phyloP scores from a whole-genome alignment of 2,113 vertebrate species.

The Syrrhaptes paradoxus region DNA sequence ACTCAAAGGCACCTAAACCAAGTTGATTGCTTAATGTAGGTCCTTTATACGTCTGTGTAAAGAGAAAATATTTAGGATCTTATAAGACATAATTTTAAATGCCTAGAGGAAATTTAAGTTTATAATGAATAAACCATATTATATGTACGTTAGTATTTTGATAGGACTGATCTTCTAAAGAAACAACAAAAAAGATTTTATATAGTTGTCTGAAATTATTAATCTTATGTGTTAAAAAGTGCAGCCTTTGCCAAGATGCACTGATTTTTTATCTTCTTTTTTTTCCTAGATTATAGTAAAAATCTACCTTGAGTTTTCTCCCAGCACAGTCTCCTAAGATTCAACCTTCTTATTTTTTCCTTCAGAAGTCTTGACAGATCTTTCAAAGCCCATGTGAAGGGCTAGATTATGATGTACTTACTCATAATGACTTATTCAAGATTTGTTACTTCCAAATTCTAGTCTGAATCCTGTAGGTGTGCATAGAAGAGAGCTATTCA shows the following conservation, averaged over 20 bases:
- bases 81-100: neutral
- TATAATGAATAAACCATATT: neutral
- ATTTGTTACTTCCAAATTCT: neutral
- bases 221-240: neutral
- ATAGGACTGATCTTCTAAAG: neutral
- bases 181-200: neutral
- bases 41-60: neutral
- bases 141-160: neutral
- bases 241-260: neutral
- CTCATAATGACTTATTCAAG: neutral
- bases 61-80: neutral
- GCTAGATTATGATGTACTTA: neutral
- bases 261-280: neutral
- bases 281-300: neutral
- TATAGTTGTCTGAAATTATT: neutral
- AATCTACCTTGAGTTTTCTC: neutral
- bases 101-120: neutral
- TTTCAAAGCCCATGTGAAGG: neutral
- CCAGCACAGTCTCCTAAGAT: neutral
- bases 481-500: neutral
- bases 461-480: neutral
- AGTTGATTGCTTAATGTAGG: neutral
- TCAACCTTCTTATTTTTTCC: neutral
- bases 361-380: neutral
- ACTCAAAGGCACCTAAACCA: neutral